These are phyloP conservation scores for Diploptera punctata DNA, from an alignment of 2,888 invertebrate species.

Conservation along the genomic window DNA sequence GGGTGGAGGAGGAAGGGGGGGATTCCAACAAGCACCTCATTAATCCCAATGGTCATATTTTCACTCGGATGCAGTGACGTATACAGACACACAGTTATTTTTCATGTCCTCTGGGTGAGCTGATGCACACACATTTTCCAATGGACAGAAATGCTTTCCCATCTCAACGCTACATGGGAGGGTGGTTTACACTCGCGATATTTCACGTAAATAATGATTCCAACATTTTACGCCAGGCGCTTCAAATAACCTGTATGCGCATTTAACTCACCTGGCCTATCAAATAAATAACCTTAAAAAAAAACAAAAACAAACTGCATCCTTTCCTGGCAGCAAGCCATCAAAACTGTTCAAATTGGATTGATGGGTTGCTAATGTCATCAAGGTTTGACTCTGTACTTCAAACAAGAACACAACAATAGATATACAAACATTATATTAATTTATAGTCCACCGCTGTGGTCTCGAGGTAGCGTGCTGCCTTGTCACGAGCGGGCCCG, in stretches of 20 bases:
- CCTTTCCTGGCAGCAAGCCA: too few species aligned
- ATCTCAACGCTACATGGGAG: not conserved
- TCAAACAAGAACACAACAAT: too few species aligned
- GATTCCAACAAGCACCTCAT: slow-evolving; percentile 47
- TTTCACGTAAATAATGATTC: slow-evolving; percentile 11
- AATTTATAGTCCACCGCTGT: too few species aligned
- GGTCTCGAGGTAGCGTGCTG: too few species aligned
- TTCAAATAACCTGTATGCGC: not conserved
- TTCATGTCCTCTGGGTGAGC: slow-evolving; percentile 26
- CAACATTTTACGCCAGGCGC: slow-evolving; percentile 1
- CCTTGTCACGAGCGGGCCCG: too few species aligned
- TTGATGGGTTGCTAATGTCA: too few species aligned
- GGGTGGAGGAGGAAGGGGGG: slow-evolving; percentile 25
- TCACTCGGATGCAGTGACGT: slow-evolving; percentile 37
- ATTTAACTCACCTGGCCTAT: not conserved
- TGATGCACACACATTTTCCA: slow-evolving; percentile 33
- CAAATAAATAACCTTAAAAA: not conserved
- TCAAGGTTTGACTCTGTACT: too few species aligned
- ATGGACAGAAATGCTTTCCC: not conserved
- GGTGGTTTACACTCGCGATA: slow-evolving; percentile 5
- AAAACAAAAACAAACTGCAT: too few species aligned
- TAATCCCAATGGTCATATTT: slow-evolving; percentile 49
- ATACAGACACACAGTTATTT: slow-evolving; percentile 24
- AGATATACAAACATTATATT: too few species aligned
- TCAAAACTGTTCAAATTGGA: too few species aligned